Evolutionary conservation across 2,113 vertebrate species (phyloP), one percentile per base, ranked within the genome.

Genomic region (Ranitomeya imitator): DNA sequence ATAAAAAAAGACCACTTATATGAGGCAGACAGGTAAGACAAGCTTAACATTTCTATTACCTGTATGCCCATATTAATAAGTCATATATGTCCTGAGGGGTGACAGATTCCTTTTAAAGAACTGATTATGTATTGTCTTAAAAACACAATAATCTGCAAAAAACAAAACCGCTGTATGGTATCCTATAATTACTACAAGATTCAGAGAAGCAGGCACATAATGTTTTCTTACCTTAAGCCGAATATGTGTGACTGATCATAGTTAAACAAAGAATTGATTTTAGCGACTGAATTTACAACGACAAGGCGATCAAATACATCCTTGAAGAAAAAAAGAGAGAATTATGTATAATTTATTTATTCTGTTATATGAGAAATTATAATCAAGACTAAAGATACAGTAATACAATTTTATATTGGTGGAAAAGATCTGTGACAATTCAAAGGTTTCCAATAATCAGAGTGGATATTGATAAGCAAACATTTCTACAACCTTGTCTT

Each of bases 171-270:
- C 23, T 71, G 13, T 31, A 37, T 71, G 26, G 31, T 74, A 45
- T 45, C 31, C 69, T 37, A 73, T 37, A 6, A 73, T 37, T 15
- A 37, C 26, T 37, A 7, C 69, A 6, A 45, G 71, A 18, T 26
- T 14, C 31, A 45, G 37, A 45, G 3, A 45, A 74, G 31, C 31
- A 45, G 26, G 26, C 15, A 0, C 26, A 37, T 37, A 37, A 37
- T 16, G 60, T 81, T 8, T 1, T 0, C 95, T 96, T 97, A 99
- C 98, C 98, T 98, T 85, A 99, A 92, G 88, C 98, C 98, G 91
- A 99, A 99, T 51, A 96, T 94, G 93, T 99, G 97, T 74, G 97
- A 98, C 90, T 99, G 97, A 86, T 99, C 98, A 45, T 97, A 98
- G 95, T 93, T 97, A 94, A 99, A 99, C 90, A 99, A 95, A 10